Evolutionary conservation across 2,113 vertebrate species (phyloP).

Genomic region (Ophthalmolycus amberensis): DNA sequence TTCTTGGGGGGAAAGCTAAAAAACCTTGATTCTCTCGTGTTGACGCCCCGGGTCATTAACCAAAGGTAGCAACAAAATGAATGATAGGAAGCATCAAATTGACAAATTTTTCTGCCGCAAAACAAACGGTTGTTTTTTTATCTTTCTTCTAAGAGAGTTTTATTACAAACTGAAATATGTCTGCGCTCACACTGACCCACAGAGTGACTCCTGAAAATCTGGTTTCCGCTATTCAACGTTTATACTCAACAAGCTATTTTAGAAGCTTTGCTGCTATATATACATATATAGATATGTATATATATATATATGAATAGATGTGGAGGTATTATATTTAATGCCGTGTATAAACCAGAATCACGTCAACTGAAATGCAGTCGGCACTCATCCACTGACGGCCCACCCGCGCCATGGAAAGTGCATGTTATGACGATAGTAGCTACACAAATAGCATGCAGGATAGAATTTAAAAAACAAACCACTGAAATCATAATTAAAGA

Average conservation of each 20-base stretch:
- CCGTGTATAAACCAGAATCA: slow-evolving; percentile 93
- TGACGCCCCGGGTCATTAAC: slow-evolving; percentile 93
- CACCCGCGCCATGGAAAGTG: slow-evolving; percentile 88
- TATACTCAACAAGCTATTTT: slow-evolving; percentile 96
- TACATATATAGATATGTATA: slow-evolving; percentile 89
- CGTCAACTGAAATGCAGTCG: slow-evolving; percentile 88
- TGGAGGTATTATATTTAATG: slow-evolving; percentile 95
- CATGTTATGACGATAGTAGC: slow-evolving; percentile 87
- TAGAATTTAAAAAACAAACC: slow-evolving; percentile 64
- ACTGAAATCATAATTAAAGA: slow-evolving; percentile 69
- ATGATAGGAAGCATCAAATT: slow-evolving; percentile 86
- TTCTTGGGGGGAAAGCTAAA: slow-evolving; percentile 79
- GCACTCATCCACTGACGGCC: slow-evolving; percentile 75
- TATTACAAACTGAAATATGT: slow-evolving; percentile 78
- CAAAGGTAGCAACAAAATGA: slow-evolving; percentile 93
- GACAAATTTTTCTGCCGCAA: slow-evolving; percentile 91
- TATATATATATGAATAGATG: slow-evolving; percentile 76
- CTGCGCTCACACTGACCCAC: slow-evolving; percentile 94
- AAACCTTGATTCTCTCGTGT: slow-evolving; percentile 90
- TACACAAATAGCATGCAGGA: slow-evolving; percentile 94
- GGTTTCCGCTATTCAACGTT: slow-evolving; percentile 91
- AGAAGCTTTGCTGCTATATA: slow-evolving; percentile 96
- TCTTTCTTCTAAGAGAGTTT: slow-evolving; percentile 84
- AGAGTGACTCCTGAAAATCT: slow-evolving; percentile 98
- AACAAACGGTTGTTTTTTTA: slow-evolving; percentile 86